Percentiles rank a stretch among this genome's conserved stretches.
Conservation (phyloP, 2,113 vertebrate genomes). For the Argyrosomus japonicus region DNA sequence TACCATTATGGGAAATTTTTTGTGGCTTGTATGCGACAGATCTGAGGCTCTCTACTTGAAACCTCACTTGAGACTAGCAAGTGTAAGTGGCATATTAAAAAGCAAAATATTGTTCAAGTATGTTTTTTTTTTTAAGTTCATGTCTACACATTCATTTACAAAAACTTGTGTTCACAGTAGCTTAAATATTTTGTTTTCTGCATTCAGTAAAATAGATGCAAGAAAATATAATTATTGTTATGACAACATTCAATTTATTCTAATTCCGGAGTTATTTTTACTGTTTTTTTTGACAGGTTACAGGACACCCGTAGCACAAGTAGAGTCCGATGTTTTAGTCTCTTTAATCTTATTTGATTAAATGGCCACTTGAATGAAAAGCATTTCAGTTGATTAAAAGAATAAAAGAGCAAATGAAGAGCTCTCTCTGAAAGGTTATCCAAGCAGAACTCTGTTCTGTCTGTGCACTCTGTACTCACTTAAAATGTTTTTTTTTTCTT, state of each 20-base stretch:
- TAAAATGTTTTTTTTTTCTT: not conserved
- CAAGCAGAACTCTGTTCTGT: conserved; percentile 45
- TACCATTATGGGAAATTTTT: conserved; percentile 54
- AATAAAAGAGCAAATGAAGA: conserved; percentile 65
- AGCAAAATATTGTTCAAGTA: not conserved
- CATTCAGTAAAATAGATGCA: not conserved
- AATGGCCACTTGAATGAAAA: conserved; percentile 69
- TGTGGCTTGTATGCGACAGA: conserved; percentile 39
- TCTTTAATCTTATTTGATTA: conserved; percentile 52
- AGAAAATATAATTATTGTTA: conserved; percentile 3
- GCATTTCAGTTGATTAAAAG: conserved; percentile 54
- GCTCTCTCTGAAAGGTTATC: conserved; percentile 60
- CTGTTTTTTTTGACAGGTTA: conserved; percentile 1
- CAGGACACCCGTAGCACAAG: conserved; percentile 21
- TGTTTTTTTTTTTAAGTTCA: not conserved
- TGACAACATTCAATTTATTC: not conserved
- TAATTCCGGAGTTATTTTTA: not conserved
- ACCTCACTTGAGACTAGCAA: not conserved
- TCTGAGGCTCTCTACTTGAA: conserved; percentile 25
- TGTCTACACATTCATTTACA: not conserved
- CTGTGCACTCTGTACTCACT: conserved; percentile 14
- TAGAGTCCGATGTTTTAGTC: conserved; percentile 30
- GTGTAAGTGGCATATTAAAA: not conserved
- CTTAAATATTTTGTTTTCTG: not conserved
- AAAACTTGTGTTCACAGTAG: not conserved